Base-by-base conservation (phyloP, 2,113 vertebrate species). In the Scartelaos histophorus region DNA sequence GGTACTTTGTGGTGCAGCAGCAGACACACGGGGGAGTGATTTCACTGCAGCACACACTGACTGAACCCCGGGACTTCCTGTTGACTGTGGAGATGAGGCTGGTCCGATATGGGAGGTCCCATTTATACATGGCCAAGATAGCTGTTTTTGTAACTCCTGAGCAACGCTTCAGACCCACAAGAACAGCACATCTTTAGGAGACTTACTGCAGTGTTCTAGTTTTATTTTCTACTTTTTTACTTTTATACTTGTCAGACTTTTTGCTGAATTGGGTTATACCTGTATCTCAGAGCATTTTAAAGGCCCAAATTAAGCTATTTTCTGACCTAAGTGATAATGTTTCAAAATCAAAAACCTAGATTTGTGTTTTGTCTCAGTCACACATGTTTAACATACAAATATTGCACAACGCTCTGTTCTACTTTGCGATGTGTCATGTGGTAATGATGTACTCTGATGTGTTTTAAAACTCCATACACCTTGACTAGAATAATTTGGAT, bases 41-140 rank as follows among this genome's bases (percentile, higher is more conserved):
- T 29, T 73, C 68, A 16, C 75, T 91, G 69, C 75, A 16, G 1
- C 79, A 56, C 1, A 4, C 61, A 24, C 10, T 90, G 51, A 17
- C 68, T 0, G 24, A 62, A 53, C 78, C 88, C 11, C 73, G 51
- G 38, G 90, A 91, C 74, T 90, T 89, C 62, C 72, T 82, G 34
- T 75, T 90, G 19, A 87, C 83, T 0, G 80, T 90, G 70, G 79
- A 89, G 78, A 87, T 89, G 86, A 87, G 73, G 49, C 79, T 91
- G 56, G 75, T 75, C 12, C 85, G 82, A 34, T 84, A 87, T 6
- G 72, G 90, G 22, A 85, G 17, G 6, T 12, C 66, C 9, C 80
- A 88, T 61, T 57, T 85, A 24, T 90, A 89, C 53, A 61, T 80
- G 82, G 87, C 87, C 53, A 87, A 86, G 69, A 82, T 90, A 5